A percentile compares a stretch with the other conserved stretches of the same genome.
Evolutionary conservation across 2,888 invertebrate genomes (phyloP).

Genomic region (Lomographa bimaculata): DNA sequence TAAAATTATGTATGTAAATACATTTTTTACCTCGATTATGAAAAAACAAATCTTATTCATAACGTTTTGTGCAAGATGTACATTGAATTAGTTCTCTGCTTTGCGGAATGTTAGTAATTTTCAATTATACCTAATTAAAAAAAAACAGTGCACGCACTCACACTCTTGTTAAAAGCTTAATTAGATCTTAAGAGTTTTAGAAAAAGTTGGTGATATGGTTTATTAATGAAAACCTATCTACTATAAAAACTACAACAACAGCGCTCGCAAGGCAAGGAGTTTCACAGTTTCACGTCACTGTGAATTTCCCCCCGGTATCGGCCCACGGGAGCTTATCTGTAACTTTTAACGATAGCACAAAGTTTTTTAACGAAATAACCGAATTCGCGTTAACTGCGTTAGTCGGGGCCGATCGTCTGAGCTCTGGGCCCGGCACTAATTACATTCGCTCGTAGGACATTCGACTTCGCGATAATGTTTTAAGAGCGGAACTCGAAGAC

Average conservation of each 20-base stretch:
- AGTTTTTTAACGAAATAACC: conserved; percentile 82
- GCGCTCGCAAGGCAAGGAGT: not conserved
- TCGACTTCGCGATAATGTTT: conserved; percentile 22
- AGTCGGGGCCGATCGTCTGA: conserved; percentile 33
- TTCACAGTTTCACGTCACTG: conserved; percentile 16
- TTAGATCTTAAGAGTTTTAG: conserved; percentile 10
- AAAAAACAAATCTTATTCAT: no score
- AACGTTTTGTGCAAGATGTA: no score
- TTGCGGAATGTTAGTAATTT: conserved; percentile 9
- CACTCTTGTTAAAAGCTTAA: conserved; percentile 14
- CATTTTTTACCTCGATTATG: no score
- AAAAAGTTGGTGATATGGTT: conserved; percentile 13
- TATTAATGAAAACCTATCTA: no score
- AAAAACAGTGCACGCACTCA: not conserved
- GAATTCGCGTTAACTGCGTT: conserved; percentile 68
- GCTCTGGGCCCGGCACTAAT: conserved; percentile 29
- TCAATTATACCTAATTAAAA: conserved; percentile 9
- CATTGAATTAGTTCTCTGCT: conserved; percentile 14
- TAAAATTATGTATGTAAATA: no score
- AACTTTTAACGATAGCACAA: conserved; percentile 79
- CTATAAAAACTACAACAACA: not conserved
- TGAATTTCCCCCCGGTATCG: conserved; percentile 38
- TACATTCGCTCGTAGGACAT: conserved; percentile 30
- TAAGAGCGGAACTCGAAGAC: conserved; percentile 8
- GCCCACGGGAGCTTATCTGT: conserved; percentile 68